These are phyloP conservation scores for Leptonema lineaticorne DNA, from an alignment of 1,140 invertebrate species.

Conservation along the genomic window DNA sequence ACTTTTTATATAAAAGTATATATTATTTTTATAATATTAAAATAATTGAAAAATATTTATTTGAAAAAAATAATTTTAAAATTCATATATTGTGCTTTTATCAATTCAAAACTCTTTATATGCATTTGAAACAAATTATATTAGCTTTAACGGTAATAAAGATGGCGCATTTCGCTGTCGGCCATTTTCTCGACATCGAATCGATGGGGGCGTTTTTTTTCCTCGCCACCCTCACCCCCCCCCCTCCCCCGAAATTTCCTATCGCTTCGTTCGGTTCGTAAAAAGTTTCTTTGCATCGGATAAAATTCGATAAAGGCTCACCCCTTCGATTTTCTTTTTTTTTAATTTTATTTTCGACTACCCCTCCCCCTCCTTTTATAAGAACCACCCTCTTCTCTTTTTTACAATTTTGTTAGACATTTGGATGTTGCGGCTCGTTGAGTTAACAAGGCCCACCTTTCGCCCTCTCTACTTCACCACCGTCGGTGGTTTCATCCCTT, in stretches of 20 bases:
- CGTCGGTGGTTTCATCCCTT: background rate
- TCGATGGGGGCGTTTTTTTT: background rate
- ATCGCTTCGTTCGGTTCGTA: constrained; percentile 11
- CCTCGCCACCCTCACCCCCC: background rate
- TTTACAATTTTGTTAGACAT: constrained; percentile 21
- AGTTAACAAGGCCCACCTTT: constrained; percentile 25
- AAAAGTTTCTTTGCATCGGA: constrained; percentile 32
- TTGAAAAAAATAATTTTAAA: background rate
- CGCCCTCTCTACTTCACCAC: background rate
- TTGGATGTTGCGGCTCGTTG: constrained; percentile 27
- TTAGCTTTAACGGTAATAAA: too few species aligned
- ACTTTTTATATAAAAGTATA: too few species aligned
- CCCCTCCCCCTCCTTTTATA: background rate
- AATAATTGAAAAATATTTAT: background rate
- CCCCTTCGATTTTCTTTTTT: background rate
- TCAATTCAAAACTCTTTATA: too few species aligned
- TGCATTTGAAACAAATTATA: too few species aligned
- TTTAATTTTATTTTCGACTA: too few species aligned
- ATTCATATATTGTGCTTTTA: too few species aligned
- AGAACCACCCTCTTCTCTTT: background rate
- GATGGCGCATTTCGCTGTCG: background rate
- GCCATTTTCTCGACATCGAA: background rate
- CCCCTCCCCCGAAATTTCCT: too few species aligned
- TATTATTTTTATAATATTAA: too few species aligned
- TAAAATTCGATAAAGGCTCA: constrained; percentile 33